Percentiles rank a stretch among this genome's conserved stretches.
These are phyloP conservation scores for Ooceraea biroi DNA, from an alignment of 1,140 invertebrate genomes.

Conservation along the genomic window DNA sequence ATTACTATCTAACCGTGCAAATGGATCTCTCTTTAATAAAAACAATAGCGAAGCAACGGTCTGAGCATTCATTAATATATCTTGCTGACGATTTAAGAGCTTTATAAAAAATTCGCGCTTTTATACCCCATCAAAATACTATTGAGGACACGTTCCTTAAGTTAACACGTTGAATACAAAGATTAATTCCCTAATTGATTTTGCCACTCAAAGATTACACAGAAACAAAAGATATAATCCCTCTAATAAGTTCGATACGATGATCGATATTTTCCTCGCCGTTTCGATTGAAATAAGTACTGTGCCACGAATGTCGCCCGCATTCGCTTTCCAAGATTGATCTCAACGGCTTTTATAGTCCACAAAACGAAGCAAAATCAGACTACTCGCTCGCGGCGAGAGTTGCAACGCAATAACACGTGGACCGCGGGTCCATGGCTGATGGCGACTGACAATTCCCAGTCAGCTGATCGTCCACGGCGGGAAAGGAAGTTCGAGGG, in stretches of 20 bases:
- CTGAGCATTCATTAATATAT: constrained; percentile 38
- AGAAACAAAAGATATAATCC: background rate
- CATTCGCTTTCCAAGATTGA: background rate
- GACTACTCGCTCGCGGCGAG: constrained; percentile 48
- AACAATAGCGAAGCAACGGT: background rate
- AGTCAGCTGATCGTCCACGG: constrained; percentile 82
- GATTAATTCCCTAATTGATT: too few species aligned
- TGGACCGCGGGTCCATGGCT: constrained; percentile 75
- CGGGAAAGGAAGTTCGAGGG: constrained; percentile 52
- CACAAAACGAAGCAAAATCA: constrained; percentile 35
- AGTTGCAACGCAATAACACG: constrained; percentile 72
- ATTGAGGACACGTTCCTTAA: background rate
- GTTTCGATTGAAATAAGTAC: background rate
- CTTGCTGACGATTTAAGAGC: background rate
- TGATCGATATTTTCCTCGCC: background rate
- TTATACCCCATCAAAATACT: background rate
- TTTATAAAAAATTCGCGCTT: background rate
- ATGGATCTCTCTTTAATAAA: constrained; percentile 28
- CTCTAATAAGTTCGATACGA: too few species aligned
- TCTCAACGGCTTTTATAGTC: background rate
- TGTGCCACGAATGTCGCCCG: background rate
- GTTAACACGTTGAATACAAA: background rate
- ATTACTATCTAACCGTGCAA: constrained; percentile 24
- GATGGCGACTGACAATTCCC: constrained; percentile 79
- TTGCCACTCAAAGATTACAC: background rate